Percentiles rank a stretch among this genome's conserved stretches.
Conservation (phyloP, 1,140 invertebrate species). For the Conopomorpha cramerella region DNA sequence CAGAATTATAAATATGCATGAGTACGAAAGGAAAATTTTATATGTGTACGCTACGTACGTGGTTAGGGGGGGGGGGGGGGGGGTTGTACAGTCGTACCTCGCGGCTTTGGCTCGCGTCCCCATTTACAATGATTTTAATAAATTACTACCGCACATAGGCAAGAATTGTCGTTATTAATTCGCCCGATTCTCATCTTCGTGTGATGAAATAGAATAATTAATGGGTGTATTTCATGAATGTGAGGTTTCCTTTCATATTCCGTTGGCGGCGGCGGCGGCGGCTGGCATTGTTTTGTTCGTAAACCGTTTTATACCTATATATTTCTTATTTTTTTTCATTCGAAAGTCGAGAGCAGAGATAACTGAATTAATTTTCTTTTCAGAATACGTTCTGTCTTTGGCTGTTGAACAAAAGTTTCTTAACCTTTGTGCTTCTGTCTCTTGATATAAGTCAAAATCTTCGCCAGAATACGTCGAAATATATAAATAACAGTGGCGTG, state of each 20-base stretch:
- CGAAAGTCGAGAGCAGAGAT: too few species aligned
- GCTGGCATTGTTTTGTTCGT: slow-evolving; percentile 33
- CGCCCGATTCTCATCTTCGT: slow-evolving; percentile 11
- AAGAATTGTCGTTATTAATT: slow-evolving; percentile 10
- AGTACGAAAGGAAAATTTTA: slow-evolving; percentile 40
- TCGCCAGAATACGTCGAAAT: too few species aligned
- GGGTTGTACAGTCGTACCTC: not conserved
- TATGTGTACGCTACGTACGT: too few species aligned
- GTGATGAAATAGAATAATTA: slow-evolving; percentile 43
- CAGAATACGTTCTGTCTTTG: too few species aligned
- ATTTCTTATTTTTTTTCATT: too few species aligned
- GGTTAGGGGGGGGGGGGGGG: too few species aligned
- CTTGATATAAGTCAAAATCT: too few species aligned
- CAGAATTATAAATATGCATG: slow-evolving; percentile 56
- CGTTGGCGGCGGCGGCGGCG: slow-evolving; percentile 10
- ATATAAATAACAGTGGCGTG: too few species aligned
- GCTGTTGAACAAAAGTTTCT: too few species aligned
- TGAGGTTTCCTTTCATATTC: slow-evolving; percentile 41
- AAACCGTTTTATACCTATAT: slow-evolving; percentile 32
- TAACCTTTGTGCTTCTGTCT: too few species aligned
- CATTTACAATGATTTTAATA: slow-evolving; percentile 3
- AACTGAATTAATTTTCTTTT: slow-evolving; percentile 41
- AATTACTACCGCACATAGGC: not conserved
- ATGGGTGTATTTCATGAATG: slow-evolving; percentile 30
- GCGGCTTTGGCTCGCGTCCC: not conserved